A percentile compares a stretch with the other conserved stretches of the same genome.
Evolutionary conservation across 2,797 vertebrate species (phyloP).

Genomic region (Arrhamphus sclerolepis): DNA sequence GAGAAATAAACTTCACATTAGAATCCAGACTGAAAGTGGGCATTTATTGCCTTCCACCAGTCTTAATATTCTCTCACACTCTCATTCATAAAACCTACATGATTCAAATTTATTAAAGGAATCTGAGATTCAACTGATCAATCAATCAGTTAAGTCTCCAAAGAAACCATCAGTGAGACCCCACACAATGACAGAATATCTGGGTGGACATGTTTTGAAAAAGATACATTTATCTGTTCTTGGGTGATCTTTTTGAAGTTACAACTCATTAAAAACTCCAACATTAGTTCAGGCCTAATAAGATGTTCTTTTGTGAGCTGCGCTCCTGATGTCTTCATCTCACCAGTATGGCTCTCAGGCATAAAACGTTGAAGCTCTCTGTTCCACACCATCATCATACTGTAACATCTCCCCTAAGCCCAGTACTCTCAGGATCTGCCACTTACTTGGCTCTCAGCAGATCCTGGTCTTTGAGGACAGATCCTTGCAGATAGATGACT

Average conservation of each 20-base stretch:
- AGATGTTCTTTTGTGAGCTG: too few relatives aligned
- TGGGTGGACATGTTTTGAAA: too few relatives aligned
- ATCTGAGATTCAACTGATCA: constrained; percentile 25
- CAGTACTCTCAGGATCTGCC: not conserved
- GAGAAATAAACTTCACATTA: constrained; percentile 19
- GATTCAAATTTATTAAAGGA: not conserved
- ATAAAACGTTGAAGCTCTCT: not conserved
- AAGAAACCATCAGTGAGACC: constrained; percentile 22
- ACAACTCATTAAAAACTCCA: too few relatives aligned
- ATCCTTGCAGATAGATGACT: constrained; percentile 96
- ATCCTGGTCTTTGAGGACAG: constrained; percentile 95
- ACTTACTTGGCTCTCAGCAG: constrained; percentile 95
- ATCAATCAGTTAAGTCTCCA: constrained; percentile 15
- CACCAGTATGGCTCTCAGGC: too few relatives aligned
- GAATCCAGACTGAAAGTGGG: constrained; percentile 8
- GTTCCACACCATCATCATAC: not conserved
- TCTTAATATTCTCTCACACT: not conserved
- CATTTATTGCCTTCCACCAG: constrained; percentile 13
- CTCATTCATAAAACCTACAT: constrained; percentile 24
- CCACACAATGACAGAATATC: constrained; percentile 27
- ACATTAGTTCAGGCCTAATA: too few relatives aligned
- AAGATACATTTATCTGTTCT: too few relatives aligned
- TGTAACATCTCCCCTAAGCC: not conserved
- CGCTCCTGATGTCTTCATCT: too few relatives aligned
- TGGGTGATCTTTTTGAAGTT: too few relatives aligned